Conservation (phyloP, 2,888 invertebrate species). For the Leptura quadrifasciata region DNA sequence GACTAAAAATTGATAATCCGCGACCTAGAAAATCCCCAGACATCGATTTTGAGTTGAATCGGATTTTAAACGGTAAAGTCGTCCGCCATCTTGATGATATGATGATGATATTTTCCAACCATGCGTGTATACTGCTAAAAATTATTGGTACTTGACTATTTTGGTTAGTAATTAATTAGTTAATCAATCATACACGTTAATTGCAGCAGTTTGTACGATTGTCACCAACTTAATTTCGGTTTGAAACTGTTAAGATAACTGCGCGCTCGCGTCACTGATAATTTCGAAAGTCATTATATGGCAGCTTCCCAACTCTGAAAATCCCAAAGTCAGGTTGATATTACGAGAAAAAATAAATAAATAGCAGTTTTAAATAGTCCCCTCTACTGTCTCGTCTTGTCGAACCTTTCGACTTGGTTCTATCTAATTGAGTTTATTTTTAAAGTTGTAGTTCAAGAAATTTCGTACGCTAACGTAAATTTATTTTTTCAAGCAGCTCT, state of each 20-base stretch:
- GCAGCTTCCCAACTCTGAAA: constrained; percentile 25
- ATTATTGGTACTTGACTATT: no score
- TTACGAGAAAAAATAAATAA: constrained; percentile 30
- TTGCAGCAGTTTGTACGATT: not conserved
- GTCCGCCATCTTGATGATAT: no score
- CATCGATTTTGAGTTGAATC: no score
- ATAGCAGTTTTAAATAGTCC: constrained; percentile 24
- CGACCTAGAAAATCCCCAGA: no score
- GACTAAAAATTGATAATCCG: no score
- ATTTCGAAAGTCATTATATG: constrained; percentile 24
- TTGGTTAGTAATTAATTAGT: not conserved
- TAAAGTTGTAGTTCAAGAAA: constrained; percentile 21
- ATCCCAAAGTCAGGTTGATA: constrained; percentile 36
- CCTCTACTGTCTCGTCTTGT: constrained; percentile 15
- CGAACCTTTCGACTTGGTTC: not conserved
- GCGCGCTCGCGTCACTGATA: not conserved
- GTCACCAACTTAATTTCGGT: not conserved
- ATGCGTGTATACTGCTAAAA: no score
- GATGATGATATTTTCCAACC: no score
- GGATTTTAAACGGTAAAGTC: no score
- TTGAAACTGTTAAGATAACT: not conserved
- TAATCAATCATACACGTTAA: not conserved
- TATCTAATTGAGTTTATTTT: constrained; percentile 25
- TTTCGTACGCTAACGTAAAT: not conserved
- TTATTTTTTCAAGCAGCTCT: constrained; percentile 27